Conservation (phyloP, 35 echinoderm and acorn worm species). For the Acanthaster planci region DNA sequence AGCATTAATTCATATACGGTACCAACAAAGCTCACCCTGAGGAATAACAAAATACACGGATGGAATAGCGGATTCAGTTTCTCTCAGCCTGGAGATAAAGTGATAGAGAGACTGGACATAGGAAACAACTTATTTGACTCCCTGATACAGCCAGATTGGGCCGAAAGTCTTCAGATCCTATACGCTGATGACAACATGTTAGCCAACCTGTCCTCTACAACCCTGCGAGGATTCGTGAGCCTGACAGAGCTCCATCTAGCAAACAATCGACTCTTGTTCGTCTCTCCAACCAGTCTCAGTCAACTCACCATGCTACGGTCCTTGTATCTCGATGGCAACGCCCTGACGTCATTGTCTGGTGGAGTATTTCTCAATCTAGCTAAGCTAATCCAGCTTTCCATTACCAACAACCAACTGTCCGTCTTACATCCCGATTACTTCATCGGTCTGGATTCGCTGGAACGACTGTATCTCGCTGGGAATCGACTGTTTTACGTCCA, state of each 20-base stretch:
- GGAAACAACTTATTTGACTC: neutral
- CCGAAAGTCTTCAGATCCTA: neutral
- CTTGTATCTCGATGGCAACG: neutral
- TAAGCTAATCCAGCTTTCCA: neutral
- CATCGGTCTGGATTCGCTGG: neutral
- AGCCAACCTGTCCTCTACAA: conserved; percentile 3
- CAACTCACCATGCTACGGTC: neutral
- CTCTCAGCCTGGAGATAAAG: too few species aligned
- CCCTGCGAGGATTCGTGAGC: neutral
- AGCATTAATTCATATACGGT: too few species aligned
- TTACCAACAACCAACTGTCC: neutral
- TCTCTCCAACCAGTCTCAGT: neutral
- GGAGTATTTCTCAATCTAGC: conserved; percentile 2
- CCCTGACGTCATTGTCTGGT: conserved; percentile 18
- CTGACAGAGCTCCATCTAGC: conserved; percentile 4
- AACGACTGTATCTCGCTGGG: neutral
- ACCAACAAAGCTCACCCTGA: too few species aligned
- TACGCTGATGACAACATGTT: conserved; percentile 5
- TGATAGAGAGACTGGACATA: neutral
- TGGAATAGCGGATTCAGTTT: too few species aligned
- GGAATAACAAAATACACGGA: too few species aligned
- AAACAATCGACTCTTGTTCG: neutral
- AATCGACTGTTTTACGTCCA: neutral
- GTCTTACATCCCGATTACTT: neutral
- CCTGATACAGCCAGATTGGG: conserved; percentile 4